Percentiles rank a stretch among this genome's conserved stretches.
phyloP scores from a whole-genome alignment of 2,888 invertebrate genomes.

The Aricia artaxerxes region DNA sequence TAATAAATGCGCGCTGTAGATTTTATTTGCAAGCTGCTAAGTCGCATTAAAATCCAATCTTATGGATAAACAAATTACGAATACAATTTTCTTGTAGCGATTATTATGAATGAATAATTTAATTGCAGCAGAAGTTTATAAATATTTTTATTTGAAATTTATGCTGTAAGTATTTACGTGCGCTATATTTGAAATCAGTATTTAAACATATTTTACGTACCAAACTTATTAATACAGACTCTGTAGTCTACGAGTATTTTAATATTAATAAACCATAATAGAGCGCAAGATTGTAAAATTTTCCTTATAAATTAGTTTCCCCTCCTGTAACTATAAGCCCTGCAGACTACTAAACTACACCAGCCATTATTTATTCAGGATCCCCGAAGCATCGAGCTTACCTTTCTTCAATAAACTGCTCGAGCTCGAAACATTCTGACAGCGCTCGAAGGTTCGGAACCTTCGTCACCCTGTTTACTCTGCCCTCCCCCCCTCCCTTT shows the following conservation, averaged over 20 bases:
- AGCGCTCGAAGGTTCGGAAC: slow-evolving; percentile 33
- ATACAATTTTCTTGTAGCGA: neutral
- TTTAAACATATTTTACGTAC: neutral
- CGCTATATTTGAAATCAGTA: neutral
- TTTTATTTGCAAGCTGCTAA: slow-evolving; percentile 30
- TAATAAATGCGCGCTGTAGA: slow-evolving; percentile 1
- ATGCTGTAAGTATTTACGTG: neutral
- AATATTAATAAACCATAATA: neutral
- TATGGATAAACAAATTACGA: neutral
- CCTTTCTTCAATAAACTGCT: slow-evolving; percentile 36
- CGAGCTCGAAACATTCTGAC: slow-evolving; percentile 32
- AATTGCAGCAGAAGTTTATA: neutral
- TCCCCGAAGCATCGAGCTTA: slow-evolving; percentile 23
- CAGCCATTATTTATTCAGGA: slow-evolving; percentile 38
- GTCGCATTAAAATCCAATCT: slow-evolving; percentile 22
- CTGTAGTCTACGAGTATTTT: too few relatives aligned
- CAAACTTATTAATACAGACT: neutral
- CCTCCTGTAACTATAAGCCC: slow-evolving; percentile 13
- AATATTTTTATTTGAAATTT: neutral
- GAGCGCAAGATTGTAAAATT: neutral
- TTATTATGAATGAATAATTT: neutral
- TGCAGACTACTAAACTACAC: slow-evolving; percentile 21
- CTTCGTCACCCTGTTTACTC: slow-evolving; percentile 34
- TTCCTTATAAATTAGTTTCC: slow-evolving; percentile 26
- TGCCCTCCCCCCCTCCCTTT: slow-evolving; percentile 18